phyloP scores from a whole-genome alignment of 2,113 vertebrate genomes.

The Maccullochella peelii region DNA sequence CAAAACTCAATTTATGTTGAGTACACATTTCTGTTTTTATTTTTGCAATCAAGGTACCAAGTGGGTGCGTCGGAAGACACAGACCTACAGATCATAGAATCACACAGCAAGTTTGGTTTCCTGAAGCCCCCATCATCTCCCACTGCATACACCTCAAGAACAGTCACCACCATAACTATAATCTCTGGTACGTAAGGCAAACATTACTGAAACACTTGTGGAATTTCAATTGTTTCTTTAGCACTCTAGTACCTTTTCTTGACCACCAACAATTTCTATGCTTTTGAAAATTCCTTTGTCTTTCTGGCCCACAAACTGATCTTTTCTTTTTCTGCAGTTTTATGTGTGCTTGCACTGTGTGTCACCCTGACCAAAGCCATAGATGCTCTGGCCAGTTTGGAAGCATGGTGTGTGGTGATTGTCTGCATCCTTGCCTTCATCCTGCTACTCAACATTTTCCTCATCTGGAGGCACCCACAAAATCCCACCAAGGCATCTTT shows the following conservation, averaged over 20 bases:
- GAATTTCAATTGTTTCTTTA: neutral
- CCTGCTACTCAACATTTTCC: slow-evolving; percentile 68
- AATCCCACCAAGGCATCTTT: slow-evolving; percentile 85
- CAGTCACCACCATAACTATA: slow-evolving; percentile 78
- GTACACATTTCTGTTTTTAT: neutral
- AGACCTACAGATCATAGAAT: slow-evolving; percentile 35
- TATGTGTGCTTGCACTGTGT: slow-evolving; percentile 75
- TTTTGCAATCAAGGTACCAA: slow-evolving; percentile 81
- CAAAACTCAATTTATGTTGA: neutral
- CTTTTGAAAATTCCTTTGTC: neutral
- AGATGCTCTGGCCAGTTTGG: slow-evolving; percentile 65
- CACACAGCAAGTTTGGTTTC: slow-evolving; percentile 57
- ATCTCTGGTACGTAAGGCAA: slow-evolving; percentile 60
- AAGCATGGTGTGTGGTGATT: slow-evolving; percentile 81
- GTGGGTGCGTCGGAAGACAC: slow-evolving; percentile 49
- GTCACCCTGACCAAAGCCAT: slow-evolving; percentile 73
- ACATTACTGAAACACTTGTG: neutral
- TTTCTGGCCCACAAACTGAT: neutral
- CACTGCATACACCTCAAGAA: slow-evolving; percentile 72
- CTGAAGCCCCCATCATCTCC: slow-evolving; percentile 75
- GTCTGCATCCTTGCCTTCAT: slow-evolving; percentile 74
- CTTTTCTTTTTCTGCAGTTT: slow-evolving; percentile 70
- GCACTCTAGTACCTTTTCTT: neutral
- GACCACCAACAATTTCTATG: neutral
- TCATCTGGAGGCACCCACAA: slow-evolving; percentile 89